Conservation (phyloP, 1,140 invertebrate genomes). For the Lepidurus apus region DNA sequence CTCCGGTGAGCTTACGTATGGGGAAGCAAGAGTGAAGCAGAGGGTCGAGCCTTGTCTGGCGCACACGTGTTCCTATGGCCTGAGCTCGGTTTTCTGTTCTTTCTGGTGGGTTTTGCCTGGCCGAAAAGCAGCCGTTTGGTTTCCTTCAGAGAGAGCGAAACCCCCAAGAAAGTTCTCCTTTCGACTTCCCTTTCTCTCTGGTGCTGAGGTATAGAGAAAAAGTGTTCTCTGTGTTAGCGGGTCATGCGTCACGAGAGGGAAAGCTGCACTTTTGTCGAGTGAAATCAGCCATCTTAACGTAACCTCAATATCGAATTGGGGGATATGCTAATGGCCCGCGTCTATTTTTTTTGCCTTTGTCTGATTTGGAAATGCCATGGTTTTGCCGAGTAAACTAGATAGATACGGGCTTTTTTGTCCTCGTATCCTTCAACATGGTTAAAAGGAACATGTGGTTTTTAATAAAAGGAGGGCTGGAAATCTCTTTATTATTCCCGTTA, state of each 20-base stretch:
- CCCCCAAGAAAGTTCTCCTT: not conserved
- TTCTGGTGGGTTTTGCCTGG: not conserved
- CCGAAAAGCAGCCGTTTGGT: not conserved
- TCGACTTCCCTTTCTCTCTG: not conserved
- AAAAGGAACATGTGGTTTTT: not conserved
- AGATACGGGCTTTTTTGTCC: not conserved
- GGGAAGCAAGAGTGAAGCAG: not conserved
- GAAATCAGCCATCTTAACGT: not conserved
- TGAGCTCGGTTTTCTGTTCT: not conserved
- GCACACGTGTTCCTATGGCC: not conserved
- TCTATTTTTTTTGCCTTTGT: not conserved
- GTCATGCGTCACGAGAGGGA: constrained; percentile 16
- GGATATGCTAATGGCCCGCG: not conserved
- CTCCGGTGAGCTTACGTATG: not conserved
- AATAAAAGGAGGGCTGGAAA: too few species aligned
- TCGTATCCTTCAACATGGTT: not conserved
- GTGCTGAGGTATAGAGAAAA: too few species aligned
- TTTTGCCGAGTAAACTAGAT: not conserved
- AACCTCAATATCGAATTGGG: not conserved
- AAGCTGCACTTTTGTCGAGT: not conserved
- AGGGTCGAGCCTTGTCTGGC: not conserved
- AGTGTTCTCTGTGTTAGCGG: not conserved
- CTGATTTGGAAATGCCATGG: not conserved
- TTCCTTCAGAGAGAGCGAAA: not conserved
- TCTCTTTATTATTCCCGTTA: not conserved